These are phyloP conservation scores for Cerastis rubricosa DNA, from an alignment of 2,888 invertebrate species.

Conservation along the genomic window DNA sequence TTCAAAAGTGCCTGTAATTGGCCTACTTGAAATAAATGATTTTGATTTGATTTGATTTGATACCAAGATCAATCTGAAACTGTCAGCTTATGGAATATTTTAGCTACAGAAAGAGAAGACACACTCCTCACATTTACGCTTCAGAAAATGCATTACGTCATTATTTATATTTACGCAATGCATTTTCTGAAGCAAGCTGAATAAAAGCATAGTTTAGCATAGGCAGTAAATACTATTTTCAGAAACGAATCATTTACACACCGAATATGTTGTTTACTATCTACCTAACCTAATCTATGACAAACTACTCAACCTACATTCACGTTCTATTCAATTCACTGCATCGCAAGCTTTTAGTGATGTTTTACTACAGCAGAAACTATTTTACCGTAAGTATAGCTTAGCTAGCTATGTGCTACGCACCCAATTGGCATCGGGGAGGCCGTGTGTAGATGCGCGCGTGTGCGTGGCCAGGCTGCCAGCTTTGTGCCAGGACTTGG, in stretches of 20 bases:
- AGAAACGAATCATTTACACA: not conserved
- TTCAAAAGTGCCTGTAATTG: too few species aligned
- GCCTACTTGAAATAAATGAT: too few species aligned
- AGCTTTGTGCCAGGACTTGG: constrained; percentile 83
- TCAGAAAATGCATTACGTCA: too few species aligned
- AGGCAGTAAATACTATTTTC: not conserved
- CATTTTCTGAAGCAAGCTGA: too few species aligned
- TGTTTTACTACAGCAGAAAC: not conserved
- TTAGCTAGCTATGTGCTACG: constrained; percentile 41
- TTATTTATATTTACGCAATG: not conserved
- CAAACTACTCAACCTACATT: constrained; percentile 15
- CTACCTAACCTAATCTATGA: constrained; percentile 15
- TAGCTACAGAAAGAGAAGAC: not conserved
- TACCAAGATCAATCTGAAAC: not conserved
- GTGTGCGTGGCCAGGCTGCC: constrained; percentile 67
- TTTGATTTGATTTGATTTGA: too few species aligned
- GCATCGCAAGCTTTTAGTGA: constrained; percentile 6
- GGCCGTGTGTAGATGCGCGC: constrained; percentile 57
- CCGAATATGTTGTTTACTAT: not conserved
- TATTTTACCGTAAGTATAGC: constrained; percentile 32
- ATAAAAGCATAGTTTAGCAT: not conserved
- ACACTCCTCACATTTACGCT: not conserved
- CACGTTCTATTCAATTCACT: not conserved
- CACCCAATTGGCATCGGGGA: constrained; percentile 61
- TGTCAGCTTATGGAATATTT: not conserved